Evolutionary conservation across 2,797 vertebrate species (phyloP).

Genomic region (Molossus molossus): DNA sequence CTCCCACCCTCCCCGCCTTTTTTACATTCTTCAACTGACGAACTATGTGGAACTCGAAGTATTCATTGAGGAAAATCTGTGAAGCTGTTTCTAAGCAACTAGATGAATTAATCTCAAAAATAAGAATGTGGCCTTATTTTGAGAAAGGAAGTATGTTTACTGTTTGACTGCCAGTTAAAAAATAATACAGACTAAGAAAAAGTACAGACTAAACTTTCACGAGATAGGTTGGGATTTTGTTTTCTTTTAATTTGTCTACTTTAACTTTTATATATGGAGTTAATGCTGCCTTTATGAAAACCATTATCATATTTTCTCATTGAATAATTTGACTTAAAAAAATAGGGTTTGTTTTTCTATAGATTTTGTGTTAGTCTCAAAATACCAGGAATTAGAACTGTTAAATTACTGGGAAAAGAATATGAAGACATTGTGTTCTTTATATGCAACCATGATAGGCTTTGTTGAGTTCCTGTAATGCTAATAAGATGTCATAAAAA

Average conservation of each 20-base stretch:
- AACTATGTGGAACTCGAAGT: background rate
- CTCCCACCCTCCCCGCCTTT: background rate
- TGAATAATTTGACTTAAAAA: constrained; percentile 55
- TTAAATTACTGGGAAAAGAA: constrained; percentile 18
- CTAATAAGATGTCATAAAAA: background rate
- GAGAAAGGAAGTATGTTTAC: constrained; percentile 18
- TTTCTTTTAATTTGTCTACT: background rate
- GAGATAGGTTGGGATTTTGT: background rate
- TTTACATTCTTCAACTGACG: background rate
- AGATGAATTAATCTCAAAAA: constrained; percentile 59
- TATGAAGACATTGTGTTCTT: background rate
- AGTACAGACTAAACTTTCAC: constrained; percentile 13
- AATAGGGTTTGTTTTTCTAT: background rate
- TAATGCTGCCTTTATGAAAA: background rate
- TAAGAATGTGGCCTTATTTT: constrained; percentile 54
- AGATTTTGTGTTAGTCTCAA: background rate
- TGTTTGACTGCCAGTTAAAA: constrained; percentile 59
- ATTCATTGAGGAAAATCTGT: constrained; percentile 28
- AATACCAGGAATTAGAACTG: constrained; percentile 26
- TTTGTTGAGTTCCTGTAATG: background rate
- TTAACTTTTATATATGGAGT: background rate
- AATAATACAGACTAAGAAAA: background rate
- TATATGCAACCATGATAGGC: background rate
- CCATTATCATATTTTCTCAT: background rate
- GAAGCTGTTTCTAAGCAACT: constrained; percentile 63